These are phyloP conservation scores for Pseudomugil tenellus DNA, from an alignment of 2,797 vertebrate species.

Conservation along the genomic window DNA sequence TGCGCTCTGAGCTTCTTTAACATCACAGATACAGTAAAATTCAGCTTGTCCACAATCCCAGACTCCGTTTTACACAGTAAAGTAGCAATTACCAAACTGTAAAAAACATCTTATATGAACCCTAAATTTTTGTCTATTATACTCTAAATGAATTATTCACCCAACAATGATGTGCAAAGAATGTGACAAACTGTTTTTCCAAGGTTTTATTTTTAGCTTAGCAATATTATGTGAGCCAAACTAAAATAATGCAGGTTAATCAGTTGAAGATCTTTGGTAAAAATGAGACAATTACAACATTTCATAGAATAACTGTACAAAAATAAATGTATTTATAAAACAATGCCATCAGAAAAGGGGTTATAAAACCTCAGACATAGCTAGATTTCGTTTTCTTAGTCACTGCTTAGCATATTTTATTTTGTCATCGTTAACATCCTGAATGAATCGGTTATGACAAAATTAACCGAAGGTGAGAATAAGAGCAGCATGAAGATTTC, in stretches of 20 bases:
- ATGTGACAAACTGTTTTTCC: constrained; percentile 1
- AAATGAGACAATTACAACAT: constrained; percentile 17
- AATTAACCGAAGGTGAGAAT: constrained; percentile 16
- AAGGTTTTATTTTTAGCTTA: constrained; percentile 65
- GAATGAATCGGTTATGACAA: background rate
- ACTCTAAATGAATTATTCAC: background rate
- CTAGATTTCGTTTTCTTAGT: constrained; percentile 20
- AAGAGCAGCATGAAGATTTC: constrained; percentile 5
- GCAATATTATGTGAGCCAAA: constrained; percentile 14
- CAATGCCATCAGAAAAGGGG: background rate
- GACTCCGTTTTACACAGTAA: background rate
- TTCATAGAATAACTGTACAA: constrained; percentile 30
- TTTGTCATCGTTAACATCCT: constrained; percentile 4
- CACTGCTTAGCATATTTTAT: background rate
- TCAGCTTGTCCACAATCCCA: background rate
- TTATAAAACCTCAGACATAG: background rate
- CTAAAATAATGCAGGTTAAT: constrained; percentile 31
- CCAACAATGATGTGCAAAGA: background rate
- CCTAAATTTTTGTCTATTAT: background rate
- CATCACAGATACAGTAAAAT: background rate
- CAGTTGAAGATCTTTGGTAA: constrained; percentile 25
- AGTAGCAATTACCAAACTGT: background rate
- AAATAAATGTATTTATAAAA: constrained; percentile 29
- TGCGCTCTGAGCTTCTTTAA: background rate
- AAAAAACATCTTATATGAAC: background rate